Base-by-base conservation (phyloP, 2,113 vertebrate species). In the Eupsittula cactorum region DNA sequence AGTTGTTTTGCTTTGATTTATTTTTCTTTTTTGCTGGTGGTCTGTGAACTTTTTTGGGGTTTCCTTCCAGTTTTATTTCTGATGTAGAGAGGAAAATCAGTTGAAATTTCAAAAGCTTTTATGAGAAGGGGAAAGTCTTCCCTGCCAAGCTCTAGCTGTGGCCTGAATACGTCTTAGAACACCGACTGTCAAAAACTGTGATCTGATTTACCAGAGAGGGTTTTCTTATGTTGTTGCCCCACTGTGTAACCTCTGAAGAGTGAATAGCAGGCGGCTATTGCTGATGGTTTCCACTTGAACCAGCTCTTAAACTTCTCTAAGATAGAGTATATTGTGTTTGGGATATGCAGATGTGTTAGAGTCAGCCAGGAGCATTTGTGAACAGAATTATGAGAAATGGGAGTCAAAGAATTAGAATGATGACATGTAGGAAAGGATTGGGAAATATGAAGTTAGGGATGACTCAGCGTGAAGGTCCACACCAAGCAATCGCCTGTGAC, bases 361-460 rank as follows among this genome's bases (percentile, higher is more conserved):
- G 55, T 57, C 82, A 92, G 82, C 67, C 35, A 80, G 91, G 42
- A 90, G 63, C 53, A 44, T 83, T 86, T 94, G 88, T 96, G 93
- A 96, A 90, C 55, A 88, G 71, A 86, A 55, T 75, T 64, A 78
- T 37, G 17, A 1, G 35, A 92, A 92, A 18, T 1, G 7, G 47
- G 35, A 88, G 39, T 83, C 80, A 78, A 59, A 39, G 55, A 60
- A 49, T 73, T 84, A 89, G 84, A 95, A 68, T 64, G 86, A 83
- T 46, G 64, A 55, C 50, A 28, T 39, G 57, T 67, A 71, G 55
- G 76, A 91, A 92, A 86, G 35, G 19, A 86, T 4, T 81, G 76
- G 65, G 90, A 88, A 88, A 82, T 60, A 60, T 14, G n/a, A 67
- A 86, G 39, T 78, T 55, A 50, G 42, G 39, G 42, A 55, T 87